A percentile compares a stretch with the other conserved stretches of the same genome.
These are phyloP conservation scores for Chloroclystis v-ata DNA, from an alignment of 2,888 invertebrate genomes.

Conservation along the genomic window DNA sequence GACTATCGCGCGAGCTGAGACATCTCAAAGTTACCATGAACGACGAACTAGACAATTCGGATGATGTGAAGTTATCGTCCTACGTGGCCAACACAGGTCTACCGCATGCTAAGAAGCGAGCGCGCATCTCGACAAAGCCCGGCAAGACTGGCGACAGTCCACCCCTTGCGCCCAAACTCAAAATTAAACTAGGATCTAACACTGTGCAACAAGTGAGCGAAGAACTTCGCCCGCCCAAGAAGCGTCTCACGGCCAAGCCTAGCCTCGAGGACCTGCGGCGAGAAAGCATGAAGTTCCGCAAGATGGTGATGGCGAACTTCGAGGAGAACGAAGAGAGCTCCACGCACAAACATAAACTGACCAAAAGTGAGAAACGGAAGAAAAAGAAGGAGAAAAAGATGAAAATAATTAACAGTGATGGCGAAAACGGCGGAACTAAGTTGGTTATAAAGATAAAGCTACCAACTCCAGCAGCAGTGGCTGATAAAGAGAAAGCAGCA, in stretches of 20 bases:
- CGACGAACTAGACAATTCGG: conserved; percentile 72
- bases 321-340: conserved; percentile 81
- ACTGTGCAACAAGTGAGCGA: conserved; percentile 73
- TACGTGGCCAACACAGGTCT: conserved; percentile 37
- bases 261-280: conserved; percentile 88
- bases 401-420: conserved; percentile 64
- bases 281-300: conserved; percentile 92
- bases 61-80: conserved; percentile 53
- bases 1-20: conserved; percentile 79
- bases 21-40: conserved; percentile 80
- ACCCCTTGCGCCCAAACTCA: conserved; percentile 82
- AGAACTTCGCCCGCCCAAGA: conserved; percentile 87
- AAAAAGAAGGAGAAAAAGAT: conserved; percentile 78
- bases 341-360: conserved; percentile 61
- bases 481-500: conserved; percentile 53
- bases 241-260: conserved; percentile 82
- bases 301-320: conserved; percentile 90
- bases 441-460: conserved; percentile 86
- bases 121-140: conserved; percentile 49
- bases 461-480: too few species aligned
- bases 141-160: conserved; percentile 40
- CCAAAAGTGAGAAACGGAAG: conserved; percentile 64
- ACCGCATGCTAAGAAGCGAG: conserved; percentile 49
- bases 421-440: conserved; percentile 83
- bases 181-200: conserved; percentile 85